Base-by-base conservation (phyloP, 2,888 invertebrate genomes). In the Chymomyza fuscimana region DNA sequence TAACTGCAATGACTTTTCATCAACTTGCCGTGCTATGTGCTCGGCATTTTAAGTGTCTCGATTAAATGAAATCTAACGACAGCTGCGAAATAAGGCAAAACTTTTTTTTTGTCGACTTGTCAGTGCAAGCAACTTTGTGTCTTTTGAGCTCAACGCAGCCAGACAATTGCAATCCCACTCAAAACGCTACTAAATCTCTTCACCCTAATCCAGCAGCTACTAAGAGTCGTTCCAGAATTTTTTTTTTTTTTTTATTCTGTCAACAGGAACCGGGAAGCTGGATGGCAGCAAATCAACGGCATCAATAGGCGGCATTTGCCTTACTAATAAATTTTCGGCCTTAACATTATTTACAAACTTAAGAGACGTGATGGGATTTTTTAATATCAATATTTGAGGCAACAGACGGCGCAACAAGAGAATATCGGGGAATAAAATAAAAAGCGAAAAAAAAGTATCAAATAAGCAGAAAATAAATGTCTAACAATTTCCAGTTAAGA, bases 341-440 rank as follows among this genome's bases (percentile, higher is more conserved):
- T 81, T 77, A 80, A 87, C 88, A 89, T 89, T 89, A 88, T 88
- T 89, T 88, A 87, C 86, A 86, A 88, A 85, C 80, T 80, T 80
- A 82, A 83, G 79, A 77, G 86, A 89, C 89, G 89, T 89, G 89
- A 87, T 83, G 77, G 78, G 87, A 87, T 87, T 89, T 79, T 79
- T 79, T 87, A 87, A 88, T 89, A 87, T 87, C 88, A 89, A 87
- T 87, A 82, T 83, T 83, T 84, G 78, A 60, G 56, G 36, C 25
- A 58, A 50, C 54, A 25, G 9, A 51, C 19, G 56, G 58, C 56
- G 22, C 9, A 61, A 69, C 61, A 65, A 68, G 65, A 59, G 40
- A 61, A 70, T 52, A 58, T 9, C 32, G 32, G 32, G 32, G 16
- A 58, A 60, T 16, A 51, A 19, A 25, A 64, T 22, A 64, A 69